Evolutionary conservation across 2,888 invertebrate species (phyloP).

Genomic region (Bombylius discolor): DNA sequence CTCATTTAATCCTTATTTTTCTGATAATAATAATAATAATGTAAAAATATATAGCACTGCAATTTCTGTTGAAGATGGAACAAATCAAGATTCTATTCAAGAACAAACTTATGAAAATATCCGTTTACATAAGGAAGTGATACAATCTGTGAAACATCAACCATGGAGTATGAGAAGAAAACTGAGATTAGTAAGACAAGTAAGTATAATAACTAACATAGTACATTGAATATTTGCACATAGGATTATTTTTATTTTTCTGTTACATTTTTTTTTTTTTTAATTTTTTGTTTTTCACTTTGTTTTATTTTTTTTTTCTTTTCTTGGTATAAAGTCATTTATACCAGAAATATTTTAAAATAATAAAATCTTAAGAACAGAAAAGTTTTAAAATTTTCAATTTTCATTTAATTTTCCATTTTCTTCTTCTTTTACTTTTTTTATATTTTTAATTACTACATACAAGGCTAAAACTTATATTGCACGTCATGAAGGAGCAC

Average conservation of each 20-base stretch:
- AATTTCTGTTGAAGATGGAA: constrained; percentile 61
- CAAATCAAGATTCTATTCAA: constrained; percentile 50
- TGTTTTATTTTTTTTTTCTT: background rate
- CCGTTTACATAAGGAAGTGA: constrained; percentile 79
- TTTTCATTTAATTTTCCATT: constrained; percentile 1
- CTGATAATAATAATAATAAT: no score
- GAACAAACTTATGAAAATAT: constrained; percentile 86
- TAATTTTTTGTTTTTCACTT: no score
- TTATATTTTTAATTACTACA: background rate
- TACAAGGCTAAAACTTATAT: constrained; percentile 70
- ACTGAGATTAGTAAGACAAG: constrained; percentile 63
- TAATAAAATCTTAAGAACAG: no score
- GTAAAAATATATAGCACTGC: constrained; percentile 44
- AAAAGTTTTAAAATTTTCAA: no score
- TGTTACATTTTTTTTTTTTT: no score
- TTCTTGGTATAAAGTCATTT: background rate
- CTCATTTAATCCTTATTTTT: no score
- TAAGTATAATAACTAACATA: constrained; percentile 18
- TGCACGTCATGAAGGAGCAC: constrained; percentile 76
- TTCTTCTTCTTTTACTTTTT: constrained; percentile 7
- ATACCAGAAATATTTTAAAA: no score
- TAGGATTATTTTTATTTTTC: no score
- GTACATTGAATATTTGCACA: background rate
- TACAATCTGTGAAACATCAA: constrained; percentile 73
- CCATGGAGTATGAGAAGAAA: constrained; percentile 75